phyloP scores from a whole-genome alignment of 92 coral and sea anemone genomes.

The Metridium senile region DNA sequence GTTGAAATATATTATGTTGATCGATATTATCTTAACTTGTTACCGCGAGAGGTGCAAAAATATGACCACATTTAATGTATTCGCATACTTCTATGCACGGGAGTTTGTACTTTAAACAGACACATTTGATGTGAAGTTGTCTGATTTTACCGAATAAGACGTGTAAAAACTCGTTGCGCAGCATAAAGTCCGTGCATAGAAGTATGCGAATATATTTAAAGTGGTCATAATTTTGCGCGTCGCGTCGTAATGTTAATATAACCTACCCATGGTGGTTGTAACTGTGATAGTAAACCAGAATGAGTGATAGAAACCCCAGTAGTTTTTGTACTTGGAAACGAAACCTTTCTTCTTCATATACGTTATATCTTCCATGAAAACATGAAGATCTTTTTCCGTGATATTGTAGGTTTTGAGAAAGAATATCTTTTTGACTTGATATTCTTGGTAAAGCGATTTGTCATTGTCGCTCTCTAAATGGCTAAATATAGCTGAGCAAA shows the following conservation, averaged over 20 bases:
- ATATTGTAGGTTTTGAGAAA: conserved; percentile 58
- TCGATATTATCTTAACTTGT: too few relatives aligned
- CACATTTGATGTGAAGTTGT: too few relatives aligned
- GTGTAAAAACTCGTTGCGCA: too few relatives aligned
- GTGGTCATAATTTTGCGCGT: too few relatives aligned
- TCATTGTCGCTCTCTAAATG: conserved; percentile 61
- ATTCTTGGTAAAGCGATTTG: conserved; percentile 37
- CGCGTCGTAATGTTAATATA: background rate
- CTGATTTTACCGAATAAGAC: too few relatives aligned
- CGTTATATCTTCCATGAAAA: conserved; percentile 44
- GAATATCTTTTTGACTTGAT: conserved; percentile 29
- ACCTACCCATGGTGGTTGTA: conserved; percentile 85
- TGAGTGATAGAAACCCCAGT: conserved; percentile 86
- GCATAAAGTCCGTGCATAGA: too few relatives aligned
- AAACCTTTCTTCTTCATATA: conserved; percentile 64
- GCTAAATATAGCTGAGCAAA: conserved; percentile 69
- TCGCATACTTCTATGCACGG: too few relatives aligned
- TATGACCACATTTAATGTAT: too few relatives aligned
- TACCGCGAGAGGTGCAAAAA: too few relatives aligned
- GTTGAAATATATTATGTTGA: too few relatives aligned
- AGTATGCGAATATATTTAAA: too few relatives aligned
- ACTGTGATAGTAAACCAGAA: conserved; percentile 88
- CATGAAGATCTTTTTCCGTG: conserved; percentile 60
- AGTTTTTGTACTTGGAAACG: conserved; percentile 38
- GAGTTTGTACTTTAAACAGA: too few relatives aligned